phyloP scores from a whole-genome alignment of 2,113 vertebrate genomes.

The Microtus oregoni region DNA sequence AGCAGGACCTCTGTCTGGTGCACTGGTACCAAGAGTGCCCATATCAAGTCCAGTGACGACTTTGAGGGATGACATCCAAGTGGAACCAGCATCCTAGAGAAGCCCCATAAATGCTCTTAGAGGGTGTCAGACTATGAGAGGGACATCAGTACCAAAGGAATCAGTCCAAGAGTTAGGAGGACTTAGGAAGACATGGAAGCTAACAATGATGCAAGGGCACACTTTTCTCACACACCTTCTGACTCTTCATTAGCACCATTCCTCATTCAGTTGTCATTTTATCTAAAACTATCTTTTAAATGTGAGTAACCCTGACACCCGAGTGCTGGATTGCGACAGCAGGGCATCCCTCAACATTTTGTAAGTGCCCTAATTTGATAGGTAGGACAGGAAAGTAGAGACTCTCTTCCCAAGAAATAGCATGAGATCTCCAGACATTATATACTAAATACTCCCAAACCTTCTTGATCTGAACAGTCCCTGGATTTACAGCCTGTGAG shows the following conservation, averaged over 20 bases:
- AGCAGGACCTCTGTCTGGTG: background rate
- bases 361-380: background rate
- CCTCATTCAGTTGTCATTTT: background rate
- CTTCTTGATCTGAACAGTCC: background rate
- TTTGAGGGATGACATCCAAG: background rate
- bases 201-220: background rate
- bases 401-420: background rate
- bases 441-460: background rate
- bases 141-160: background rate
- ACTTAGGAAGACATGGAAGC: fast-evolving
- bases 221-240: background rate
- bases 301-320: background rate
- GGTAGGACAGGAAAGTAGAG: no score
- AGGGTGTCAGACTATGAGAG: background rate
- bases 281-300: conserved; percentile 48
- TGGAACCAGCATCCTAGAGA: background rate
- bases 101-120: background rate
- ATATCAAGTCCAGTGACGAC: background rate
- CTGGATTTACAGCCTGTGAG: background rate
- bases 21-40: background rate
- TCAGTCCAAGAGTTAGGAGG: background rate
- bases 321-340: background rate
- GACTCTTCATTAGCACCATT: background rate
- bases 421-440: background rate
- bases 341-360: background rate